Evolutionary conservation across 2,888 invertebrate genomes (phyloP).

Genomic region (Buathra laborator): DNA sequence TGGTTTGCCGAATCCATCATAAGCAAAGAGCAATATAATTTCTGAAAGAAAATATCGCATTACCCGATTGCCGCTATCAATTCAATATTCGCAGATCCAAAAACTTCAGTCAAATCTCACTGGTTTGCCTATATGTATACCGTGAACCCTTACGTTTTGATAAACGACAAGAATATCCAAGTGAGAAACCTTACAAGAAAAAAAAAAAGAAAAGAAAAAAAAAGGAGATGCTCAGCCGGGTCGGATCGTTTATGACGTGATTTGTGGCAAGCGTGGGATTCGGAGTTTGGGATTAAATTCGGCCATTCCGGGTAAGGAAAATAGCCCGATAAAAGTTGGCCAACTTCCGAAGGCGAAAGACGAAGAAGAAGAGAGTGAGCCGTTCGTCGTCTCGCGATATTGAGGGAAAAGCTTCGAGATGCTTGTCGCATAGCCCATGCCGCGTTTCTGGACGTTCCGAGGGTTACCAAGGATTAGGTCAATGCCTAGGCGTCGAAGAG

Average conservation of each 20-base stretch:
- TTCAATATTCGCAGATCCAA: neutral
- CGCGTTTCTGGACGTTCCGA: neutral
- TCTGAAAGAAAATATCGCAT: neutral
- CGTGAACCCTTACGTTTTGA: neutral
- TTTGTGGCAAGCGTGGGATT: slow-evolving; percentile 81
- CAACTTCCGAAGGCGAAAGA: slow-evolving; percentile 74
- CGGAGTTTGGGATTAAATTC: slow-evolving; percentile 83
- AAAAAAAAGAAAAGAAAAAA: slow-evolving; percentile 30
- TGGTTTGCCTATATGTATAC: neutral
- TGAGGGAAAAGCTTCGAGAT: neutral
- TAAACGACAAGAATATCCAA: slow-evolving; percentile 11
- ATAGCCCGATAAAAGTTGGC: slow-evolving; percentile 83
- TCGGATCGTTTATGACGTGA: slow-evolving; percentile 82
- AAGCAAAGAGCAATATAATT: neutral
- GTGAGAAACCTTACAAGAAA: slow-evolving; percentile 1
- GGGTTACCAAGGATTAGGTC: neutral
- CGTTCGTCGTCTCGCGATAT: slow-evolving; percentile 24
- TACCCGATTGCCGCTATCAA: neutral
- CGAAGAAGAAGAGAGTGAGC: neutral
- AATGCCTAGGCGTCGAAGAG: slow-evolving; percentile 21
- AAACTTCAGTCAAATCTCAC: neutral
- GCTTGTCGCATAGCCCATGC: neutral
- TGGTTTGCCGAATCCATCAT: neutral
- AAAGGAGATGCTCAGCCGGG: slow-evolving; percentile 54
- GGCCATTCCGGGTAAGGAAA: slow-evolving; percentile 82